Evolutionary conservation across 2,113 vertebrate genomes (phyloP), one percentile per base, ranked within the genome.

Genomic region (Pelvicachromis taeniatus): DNA sequence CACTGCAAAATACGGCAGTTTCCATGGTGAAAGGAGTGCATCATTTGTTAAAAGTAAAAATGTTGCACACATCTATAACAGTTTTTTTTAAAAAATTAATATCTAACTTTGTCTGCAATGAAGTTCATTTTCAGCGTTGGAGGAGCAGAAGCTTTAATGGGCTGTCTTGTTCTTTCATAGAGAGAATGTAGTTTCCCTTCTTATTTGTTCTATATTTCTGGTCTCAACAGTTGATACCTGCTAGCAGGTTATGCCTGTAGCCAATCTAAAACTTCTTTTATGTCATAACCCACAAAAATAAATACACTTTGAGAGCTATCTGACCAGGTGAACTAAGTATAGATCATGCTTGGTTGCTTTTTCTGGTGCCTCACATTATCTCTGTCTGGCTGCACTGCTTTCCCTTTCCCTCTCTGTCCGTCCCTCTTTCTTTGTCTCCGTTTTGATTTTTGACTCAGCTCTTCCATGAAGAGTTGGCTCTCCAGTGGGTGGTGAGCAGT

Each of bases 401-500:
- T 78, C 84, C 68, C 14, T 82, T 13, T 48, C 48, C 52, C 23
- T 73, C 54, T 59, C 56, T 54, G 10, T 82, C 42, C 54, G 31
- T 81, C 58, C 85, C 73, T 77, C 82, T 83, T 14, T 70, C 14
- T 63, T 26, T 79, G 17, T 83, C 31, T 89, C 14, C 26, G 13
- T 52, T 77, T 75, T 87, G 23, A 9, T 82, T 55, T 59, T 73
- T 31, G 21, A 3, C 53, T 58, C 93, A 99, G 99, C 97, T 99
- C 91, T 99, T 99, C 83, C 99, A 99, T 0, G 99, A 99, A 93
- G 99, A 99, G 92, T 95, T 99, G 96, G 99, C 98, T 42, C 94
- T 99, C 68, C 99, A 99, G 95, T 99, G 99, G 99, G 99, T 99
- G 33, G 99, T 99, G 82, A 99, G 98, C 97, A 99, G 98, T 81